Base-by-base conservation (phyloP, 2,888 invertebrate genomes). In the Ophion ellenae region DNA sequence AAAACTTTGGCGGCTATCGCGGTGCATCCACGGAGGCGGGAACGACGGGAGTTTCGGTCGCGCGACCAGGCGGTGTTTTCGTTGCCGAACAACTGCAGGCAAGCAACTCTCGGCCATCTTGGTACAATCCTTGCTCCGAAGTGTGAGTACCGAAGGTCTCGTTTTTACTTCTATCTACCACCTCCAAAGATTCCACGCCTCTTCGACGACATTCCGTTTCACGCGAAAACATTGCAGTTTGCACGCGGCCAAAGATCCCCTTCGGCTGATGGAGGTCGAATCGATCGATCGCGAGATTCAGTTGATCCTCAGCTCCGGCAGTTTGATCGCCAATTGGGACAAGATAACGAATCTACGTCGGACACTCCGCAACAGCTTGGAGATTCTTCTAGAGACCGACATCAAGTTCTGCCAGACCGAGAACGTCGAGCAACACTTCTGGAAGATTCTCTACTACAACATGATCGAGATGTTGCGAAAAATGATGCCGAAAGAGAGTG, bases 381-480 rank as follows among this genome's bases (percentile, higher is more conserved):
- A 96, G 88, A 96, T 95, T 87, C 94, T 98, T 11, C 94, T 98
- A 14, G 95, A 97, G 91, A 96, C 96, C 66, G 98, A 98, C 94
- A 95, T 98, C 83, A 98, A 97, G 94, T 97, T 98, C 93, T 97
- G 98, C 90, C 97, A 97, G 92, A 95, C 96, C 64, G 97, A 98
- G 91, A 98, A 98, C 92, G 96, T 98, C 10, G 99, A 99, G 91
- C 97, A 97, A 91, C 96, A 97, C 92, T 96, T 99, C 93, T 99
- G 99, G 99, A 98, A 98, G 94, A 96, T 98, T 86, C 95, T 98
- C 4, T 99, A 97, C 93, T 97, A 99, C 93, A 97, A 97, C 92
- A 96, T 98, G 87, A 98, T 98, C 88, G 98, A 98, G 94, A 95
- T 97, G 89, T 95, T 98, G 89, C 95, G 98, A 88, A 97, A 97